A percentile compares a stretch with the other conserved stretches of the same genome.
Conservation (phyloP, 2,113 vertebrate species). For the Sylvia atricapilla region DNA sequence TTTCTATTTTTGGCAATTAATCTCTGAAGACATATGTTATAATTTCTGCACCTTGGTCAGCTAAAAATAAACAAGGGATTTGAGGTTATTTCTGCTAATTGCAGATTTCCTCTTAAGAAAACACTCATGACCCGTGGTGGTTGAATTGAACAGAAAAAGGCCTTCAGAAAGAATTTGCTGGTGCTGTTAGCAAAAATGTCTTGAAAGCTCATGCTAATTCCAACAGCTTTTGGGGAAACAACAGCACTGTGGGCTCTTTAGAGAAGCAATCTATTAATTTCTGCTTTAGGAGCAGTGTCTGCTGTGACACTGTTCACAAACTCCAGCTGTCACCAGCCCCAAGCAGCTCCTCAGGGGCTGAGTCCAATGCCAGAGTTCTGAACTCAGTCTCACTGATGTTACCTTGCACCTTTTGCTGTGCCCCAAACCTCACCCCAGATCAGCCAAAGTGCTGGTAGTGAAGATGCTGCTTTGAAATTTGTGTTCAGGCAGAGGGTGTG, state of each 20-base stretch:
- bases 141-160: background rate
- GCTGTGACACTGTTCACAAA: background rate
- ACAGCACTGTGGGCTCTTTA: background rate
- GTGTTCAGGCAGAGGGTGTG: background rate
- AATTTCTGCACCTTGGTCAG: background rate
- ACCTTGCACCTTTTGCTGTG: background rate
- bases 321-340: background rate
- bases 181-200: background rate
- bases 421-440: background rate
- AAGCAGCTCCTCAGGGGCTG: accelerated
- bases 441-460: background rate
- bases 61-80: background rate
- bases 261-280: background rate
- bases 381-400: background rate
- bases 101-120: background rate
- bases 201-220: background rate
- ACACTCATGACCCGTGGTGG: background rate
- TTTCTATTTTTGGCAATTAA: background rate
- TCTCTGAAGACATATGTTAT: background rate
- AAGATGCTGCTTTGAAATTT: background rate
- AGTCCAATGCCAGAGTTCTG: background rate
- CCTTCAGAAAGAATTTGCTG: background rate
- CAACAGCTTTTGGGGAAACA: background rate
- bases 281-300: background rate
- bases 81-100: background rate